These are phyloP conservation scores for Psilanteris sp. DNA, from an alignment of 1,140 invertebrate species.

Conservation along the genomic window DNA sequence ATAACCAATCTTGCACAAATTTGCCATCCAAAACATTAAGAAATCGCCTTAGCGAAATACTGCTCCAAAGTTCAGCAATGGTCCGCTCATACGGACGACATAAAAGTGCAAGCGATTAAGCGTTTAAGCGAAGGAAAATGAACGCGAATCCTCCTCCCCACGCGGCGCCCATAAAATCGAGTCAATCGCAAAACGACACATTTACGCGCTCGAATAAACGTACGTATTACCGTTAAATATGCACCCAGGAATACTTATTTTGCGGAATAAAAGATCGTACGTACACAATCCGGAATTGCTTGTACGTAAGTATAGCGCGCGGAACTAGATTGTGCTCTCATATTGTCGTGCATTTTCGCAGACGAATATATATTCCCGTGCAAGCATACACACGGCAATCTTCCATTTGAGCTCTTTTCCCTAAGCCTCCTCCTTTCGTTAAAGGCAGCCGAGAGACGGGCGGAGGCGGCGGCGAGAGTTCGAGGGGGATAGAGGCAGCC, in stretches of 20 bases:
- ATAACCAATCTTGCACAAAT: too few relatives aligned
- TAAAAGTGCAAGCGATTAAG: conserved; percentile 31
- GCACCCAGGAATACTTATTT: conserved; percentile 17
- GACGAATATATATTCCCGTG: conserved; percentile 36
- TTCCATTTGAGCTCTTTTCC: conserved; percentile 72
- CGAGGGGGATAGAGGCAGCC: conserved; percentile 81
- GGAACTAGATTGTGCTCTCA: conserved; percentile 35
- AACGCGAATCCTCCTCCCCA: background rate
- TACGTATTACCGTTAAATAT: conserved; percentile 27
- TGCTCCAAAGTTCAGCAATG: too few relatives aligned
- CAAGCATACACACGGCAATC: conserved; percentile 64
- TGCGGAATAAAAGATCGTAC: conserved; percentile 31
- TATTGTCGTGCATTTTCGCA: conserved; percentile 54
- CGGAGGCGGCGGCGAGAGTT: conserved; percentile 66
- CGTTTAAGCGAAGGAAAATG: conserved; percentile 37
- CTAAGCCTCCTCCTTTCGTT: conserved; percentile 73
- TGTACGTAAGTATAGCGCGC: conserved; percentile 4
- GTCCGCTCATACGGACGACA: too few relatives aligned
- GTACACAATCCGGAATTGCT: conserved; percentile 29
- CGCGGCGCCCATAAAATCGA: conserved; percentile 19
- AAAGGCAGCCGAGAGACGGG: conserved; percentile 61
- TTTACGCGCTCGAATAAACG: conserved; percentile 27
- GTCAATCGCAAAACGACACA: conserved; percentile 18
- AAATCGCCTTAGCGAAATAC: too few relatives aligned
- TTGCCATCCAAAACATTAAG: too few relatives aligned